Evolutionary conservation across 2,113 vertebrate genomes (phyloP).

Genomic region (Tyto alba): DNA sequence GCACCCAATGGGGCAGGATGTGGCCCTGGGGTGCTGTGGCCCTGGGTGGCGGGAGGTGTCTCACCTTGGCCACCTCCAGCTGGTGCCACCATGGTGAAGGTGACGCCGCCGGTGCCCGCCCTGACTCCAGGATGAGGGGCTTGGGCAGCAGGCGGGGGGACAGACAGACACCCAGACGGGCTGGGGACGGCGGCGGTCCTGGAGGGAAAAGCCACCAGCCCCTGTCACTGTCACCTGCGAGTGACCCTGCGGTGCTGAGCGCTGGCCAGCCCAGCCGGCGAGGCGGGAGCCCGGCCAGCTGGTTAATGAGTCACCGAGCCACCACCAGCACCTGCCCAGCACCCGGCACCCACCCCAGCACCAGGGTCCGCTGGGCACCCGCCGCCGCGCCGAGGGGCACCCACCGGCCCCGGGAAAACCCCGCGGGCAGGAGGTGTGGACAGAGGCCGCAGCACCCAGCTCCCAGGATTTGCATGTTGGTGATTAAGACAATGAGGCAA

Average conservation of each 20-base stretch:
- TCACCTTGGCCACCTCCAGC: background rate
- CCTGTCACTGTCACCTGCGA: fast-evolving
- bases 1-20: background rate
- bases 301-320: slow-evolving; percentile 30
- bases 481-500: slow-evolving; percentile 59
- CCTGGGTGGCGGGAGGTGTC: too few species aligned
- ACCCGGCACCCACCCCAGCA: fast-evolving
- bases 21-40: background rate
- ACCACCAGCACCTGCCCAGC: background rate
- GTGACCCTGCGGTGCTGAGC: background rate
- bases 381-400: fast-evolving
- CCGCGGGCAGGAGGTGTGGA: background rate
- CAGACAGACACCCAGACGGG: background rate
- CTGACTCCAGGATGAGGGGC: fast-evolving
- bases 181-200: background rate
- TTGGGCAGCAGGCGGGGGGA: background rate
- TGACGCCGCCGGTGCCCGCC: fast-evolving
- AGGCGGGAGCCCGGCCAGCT: background rate
- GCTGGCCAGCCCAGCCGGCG: background rate
- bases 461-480: background rate
- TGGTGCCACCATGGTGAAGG: background rate
- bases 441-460: background rate
- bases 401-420: background rate
- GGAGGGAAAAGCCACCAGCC: background rate
- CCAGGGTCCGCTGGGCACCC: fast-evolving